Evolutionary conservation across 2,797 vertebrate genomes (phyloP), one percentile per base, ranked within the genome.

Genomic region (Neosilurus mollespiculum): DNA sequence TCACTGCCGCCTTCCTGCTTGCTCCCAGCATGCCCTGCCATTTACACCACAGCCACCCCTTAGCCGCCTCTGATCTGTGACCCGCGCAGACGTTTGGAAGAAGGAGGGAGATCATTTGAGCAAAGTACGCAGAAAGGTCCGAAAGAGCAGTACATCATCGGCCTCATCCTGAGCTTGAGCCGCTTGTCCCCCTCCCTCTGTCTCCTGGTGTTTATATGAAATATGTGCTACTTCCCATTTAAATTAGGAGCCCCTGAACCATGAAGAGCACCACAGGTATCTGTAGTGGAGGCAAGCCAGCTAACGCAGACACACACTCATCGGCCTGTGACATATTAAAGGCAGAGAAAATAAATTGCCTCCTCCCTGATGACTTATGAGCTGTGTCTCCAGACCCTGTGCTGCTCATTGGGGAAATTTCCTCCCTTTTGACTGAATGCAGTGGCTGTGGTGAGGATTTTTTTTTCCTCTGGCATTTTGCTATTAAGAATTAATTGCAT

Each of bases 261-360:
- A 96, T 98, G 97, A 98, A 98, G 97, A 97, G 93, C 98, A 97
- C 96, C 95, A 96, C 97, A 97, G 96, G 96, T 98, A 96, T 94
- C 94, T 92, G 92, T 93, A 85, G 20, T 88, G 85, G 81, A 81
- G 93, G 94, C 95, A 94, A 95, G 94, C 95, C 94, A 91, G 92
- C 94, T 91, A 93, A 95, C 92, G 93, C 94, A 97, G 95, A 97
- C 95, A 94, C 96, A 96, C 94, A 94, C 89, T 93, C 95, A 91
- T 93, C 97, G 95, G 94, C 94, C 96, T 97, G 96, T 98, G 96
- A 98, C 97, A 96, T 98, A 98, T 98, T 98, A 99, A 98, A 98
- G 94, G 92, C 94, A 93, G 92, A 95, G 93, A 95, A 97, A 98
- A 98, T 97, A 97, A 97, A 98, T 98, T 95, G 97, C 95, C 94